Percentiles rank a stretch among this genome's conserved stretches.
These are phyloP conservation scores for Neomorphus geoffroyi DNA, from an alignment of 2,797 vertebrate genomes.

Conservation along the genomic window DNA sequence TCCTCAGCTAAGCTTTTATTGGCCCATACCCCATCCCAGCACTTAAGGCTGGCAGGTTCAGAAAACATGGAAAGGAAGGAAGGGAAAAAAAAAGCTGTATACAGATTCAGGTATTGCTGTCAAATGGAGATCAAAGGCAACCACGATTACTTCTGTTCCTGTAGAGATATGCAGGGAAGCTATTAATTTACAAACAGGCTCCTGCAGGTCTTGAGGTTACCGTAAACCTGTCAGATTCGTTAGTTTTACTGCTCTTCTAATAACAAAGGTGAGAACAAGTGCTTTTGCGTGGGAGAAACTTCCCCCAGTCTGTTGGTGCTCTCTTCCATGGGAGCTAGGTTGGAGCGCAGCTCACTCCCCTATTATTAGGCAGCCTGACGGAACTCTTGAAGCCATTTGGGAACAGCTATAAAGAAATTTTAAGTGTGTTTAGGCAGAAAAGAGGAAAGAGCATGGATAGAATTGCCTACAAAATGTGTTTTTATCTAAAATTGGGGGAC, in stretches of 20 bases:
- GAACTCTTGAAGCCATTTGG: neutral
- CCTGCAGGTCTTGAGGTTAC: neutral
- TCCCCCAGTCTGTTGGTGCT: neutral
- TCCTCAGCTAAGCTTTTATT: neutral
- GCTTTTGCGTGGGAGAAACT: neutral
- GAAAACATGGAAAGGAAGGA: neutral
- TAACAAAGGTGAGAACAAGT: neutral
- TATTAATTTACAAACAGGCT: neutral
- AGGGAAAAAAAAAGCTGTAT: neutral
- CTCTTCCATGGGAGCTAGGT: neutral
- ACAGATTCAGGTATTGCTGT: neutral
- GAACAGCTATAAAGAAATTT: neutral
- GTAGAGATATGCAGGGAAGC: too few species aligned
- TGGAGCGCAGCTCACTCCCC: neutral
- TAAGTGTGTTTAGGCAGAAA: neutral
- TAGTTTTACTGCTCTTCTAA: neutral
- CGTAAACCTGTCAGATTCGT: neutral
- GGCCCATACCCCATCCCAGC: neutral
- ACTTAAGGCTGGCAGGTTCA: neutral
- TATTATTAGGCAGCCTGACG: neutral
- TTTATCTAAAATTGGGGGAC: neutral
- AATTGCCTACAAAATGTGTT: neutral
- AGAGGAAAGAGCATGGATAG: neutral
- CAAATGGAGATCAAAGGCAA: neutral
- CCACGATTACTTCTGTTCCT: neutral